Evolutionary conservation across 1,140 invertebrate species (phyloP).

Genomic region (Pseudomyrmex concolor): DNA sequence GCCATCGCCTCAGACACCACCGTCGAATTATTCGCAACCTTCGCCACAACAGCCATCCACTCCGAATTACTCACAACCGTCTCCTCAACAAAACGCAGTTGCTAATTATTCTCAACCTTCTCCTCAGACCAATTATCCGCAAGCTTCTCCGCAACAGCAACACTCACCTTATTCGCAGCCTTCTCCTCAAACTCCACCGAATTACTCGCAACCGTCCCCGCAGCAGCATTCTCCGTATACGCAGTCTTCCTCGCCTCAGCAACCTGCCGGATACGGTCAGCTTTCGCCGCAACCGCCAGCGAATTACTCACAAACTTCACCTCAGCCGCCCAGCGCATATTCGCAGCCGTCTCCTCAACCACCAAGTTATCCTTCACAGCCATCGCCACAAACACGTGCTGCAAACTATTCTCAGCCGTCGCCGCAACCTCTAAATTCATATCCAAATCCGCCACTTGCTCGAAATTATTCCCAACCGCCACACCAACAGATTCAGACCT

Average conservation of each 20-base stretch:
- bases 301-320: conserved; percentile 77
- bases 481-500: conserved; percentile 73
- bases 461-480: conserved; percentile 78
- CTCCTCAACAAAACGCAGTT: conserved; percentile 71
- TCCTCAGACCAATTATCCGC: conserved; percentile 70
- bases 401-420: conserved; percentile 79
- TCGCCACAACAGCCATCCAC: conserved; percentile 74
- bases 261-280: conserved; percentile 77
- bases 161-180: conserved; percentile 78
- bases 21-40: conserved; percentile 75
- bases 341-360: conserved; percentile 76
- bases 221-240: conserved; percentile 77
- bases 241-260: conserved; percentile 79
- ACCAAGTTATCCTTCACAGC: conserved; percentile 73
- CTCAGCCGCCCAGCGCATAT: conserved; percentile 73
- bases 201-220: conserved; percentile 76
- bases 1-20: conserved; percentile 71
- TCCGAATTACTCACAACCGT: conserved; percentile 78
- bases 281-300: conserved; percentile 76
- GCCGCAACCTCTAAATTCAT: conserved; percentile 75
- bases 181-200: conserved; percentile 74
- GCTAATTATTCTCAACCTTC: conserved; percentile 75
- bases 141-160: conserved; percentile 77
- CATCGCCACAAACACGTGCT: conserved; percentile 74
- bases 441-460: conserved; percentile 70